Conservation (phyloP, 2,888 invertebrate species). For the Cyclophora punctaria region DNA sequence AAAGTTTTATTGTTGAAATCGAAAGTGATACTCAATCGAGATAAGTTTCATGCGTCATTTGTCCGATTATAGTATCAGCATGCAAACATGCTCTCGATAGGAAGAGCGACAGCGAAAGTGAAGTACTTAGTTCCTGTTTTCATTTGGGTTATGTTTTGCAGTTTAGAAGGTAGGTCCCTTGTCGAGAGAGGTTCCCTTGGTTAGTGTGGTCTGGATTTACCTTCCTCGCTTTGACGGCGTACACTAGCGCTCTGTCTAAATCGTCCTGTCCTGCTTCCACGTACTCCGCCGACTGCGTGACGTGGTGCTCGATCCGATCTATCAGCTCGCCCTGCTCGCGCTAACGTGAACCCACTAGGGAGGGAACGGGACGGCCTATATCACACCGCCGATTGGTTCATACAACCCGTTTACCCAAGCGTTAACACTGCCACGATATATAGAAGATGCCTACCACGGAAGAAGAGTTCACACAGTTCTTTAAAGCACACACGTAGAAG, state of each 20-base stretch:
- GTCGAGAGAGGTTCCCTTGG: too few species aligned
- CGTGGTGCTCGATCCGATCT: constrained; percentile 95
- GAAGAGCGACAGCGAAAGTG: not conserved
- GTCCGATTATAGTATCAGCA: constrained; percentile 5
- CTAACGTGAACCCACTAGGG: constrained; percentile 58
- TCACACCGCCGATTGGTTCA: constrained; percentile 66
- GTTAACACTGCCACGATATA: constrained; percentile 9
- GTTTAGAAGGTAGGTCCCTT: too few species aligned
- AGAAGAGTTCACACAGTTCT: too few species aligned
- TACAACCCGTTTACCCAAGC: constrained; percentile 35
- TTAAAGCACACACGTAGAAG: constrained; percentile 3
- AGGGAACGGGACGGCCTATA: constrained; percentile 47
- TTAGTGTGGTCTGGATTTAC: constrained; percentile 62
- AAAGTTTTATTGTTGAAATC: too few species aligned
- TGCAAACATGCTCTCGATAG: constrained; percentile 10
- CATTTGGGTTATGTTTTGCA: too few species aligned
- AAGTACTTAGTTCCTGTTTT: not conserved
- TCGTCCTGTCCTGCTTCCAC: constrained; percentile 87
- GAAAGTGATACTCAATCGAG: too few species aligned
- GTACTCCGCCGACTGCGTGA: constrained; percentile 88
- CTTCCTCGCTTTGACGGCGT: constrained; percentile 92
- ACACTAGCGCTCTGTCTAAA: constrained; percentile 85
- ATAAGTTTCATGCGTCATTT: constrained; percentile 8
- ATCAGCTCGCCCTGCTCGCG: constrained; percentile 91
- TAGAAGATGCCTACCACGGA: too few species aligned